Percentiles rank a stretch among this genome's conserved stretches.
Conservation (phyloP, 2,797 vertebrate species). For the Gymnoscopelus braueri region DNA sequence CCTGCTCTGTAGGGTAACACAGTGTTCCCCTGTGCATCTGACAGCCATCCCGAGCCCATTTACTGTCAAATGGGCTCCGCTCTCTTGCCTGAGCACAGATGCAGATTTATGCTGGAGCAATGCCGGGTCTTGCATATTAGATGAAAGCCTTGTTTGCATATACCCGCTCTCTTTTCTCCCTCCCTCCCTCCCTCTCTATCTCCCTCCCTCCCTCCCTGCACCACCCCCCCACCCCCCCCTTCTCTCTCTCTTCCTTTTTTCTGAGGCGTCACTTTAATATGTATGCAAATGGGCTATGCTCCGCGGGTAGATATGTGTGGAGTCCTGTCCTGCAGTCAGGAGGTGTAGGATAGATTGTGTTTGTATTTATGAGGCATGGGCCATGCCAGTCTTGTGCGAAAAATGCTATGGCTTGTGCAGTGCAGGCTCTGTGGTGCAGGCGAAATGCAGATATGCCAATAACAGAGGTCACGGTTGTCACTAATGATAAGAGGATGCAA, state of each 20-base stretch:
- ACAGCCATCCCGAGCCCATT: constrained; percentile 75
- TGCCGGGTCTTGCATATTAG: constrained; percentile 82
- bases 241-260: constrained; percentile 89
- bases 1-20: constrained; percentile 65
- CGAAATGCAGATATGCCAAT: constrained; percentile 80
- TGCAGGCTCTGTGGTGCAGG: constrained; percentile 78
- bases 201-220: constrained; percentile 17
- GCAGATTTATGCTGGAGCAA: constrained; percentile 83
- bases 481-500: constrained; percentile 76
- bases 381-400: constrained; percentile 74
- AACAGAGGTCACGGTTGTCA: constrained; percentile 77
- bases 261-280: constrained; percentile 95
- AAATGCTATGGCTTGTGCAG: constrained; percentile 67
- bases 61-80: constrained; percentile 76
- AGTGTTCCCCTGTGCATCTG: constrained; percentile 67
- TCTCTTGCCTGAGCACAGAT: constrained; percentile 77
- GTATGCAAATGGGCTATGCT: constrained; percentile 94
- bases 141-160: constrained; percentile 86
- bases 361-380: constrained; percentile 83
- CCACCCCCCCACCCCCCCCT: constrained; percentile 42
- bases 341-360: constrained; percentile 83
- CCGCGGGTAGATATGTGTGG: constrained; percentile 88
- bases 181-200: constrained; percentile 31
- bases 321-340: constrained; percentile 89
- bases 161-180: constrained; percentile 76